Percentiles rank a stretch among this genome's conserved stretches.
Evolutionary conservation across 2,113 vertebrate genomes (phyloP).

Genomic region (rat (Rattus norvegicus)): GRCr8 NC_086020.1:42874501-42875000

Average conservation of each 20-base stretch:
- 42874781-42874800: not conserved
- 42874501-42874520: not conserved
- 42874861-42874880: not conserved
- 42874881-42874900: not conserved
- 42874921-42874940: not conserved
- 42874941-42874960: not conserved
- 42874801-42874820: not conserved
- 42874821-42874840: not conserved
- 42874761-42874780: not conserved
- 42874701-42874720: not conserved
- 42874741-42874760: not conserved
- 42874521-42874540: not conserved
- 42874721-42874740: not conserved
- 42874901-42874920: not conserved
- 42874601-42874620: not conserved
- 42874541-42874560: not conserved
- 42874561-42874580: not conserved
- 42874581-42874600: not conserved
- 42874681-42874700: not conserved
- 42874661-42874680: not conserved
- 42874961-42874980: not conserved
- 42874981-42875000: not conserved
- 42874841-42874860: not conserved
- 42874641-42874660: not conserved
- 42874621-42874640: not conserved